phyloP scores from a whole-genome alignment of 2,888 invertebrate genomes.

The Hypena proboscidalis region DNA sequence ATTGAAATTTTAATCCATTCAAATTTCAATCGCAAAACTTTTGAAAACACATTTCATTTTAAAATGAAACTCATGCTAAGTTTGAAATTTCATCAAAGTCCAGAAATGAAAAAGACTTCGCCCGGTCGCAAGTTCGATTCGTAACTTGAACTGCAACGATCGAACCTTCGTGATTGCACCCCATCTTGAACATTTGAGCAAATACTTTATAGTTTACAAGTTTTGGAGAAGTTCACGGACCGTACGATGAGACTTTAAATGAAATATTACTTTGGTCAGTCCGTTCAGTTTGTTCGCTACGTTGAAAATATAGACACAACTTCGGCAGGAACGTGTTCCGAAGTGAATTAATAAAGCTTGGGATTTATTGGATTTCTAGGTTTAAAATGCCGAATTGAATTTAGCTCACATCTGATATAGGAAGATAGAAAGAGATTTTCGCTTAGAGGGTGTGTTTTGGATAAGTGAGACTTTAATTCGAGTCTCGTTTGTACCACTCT shows the following conservation, averaged over 20 bases:
- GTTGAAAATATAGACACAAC: too few relatives aligned
- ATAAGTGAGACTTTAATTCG: too few relatives aligned
- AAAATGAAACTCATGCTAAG: conserved; percentile 64
- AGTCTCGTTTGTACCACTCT: too few relatives aligned
- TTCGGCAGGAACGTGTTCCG: too few relatives aligned
- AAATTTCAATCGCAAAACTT: too few relatives aligned
- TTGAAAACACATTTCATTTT: conserved; percentile 27
- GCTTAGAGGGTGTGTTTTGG: too few relatives aligned
- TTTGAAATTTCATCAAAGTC: conserved; percentile 74
- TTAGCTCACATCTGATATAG: too few relatives aligned
- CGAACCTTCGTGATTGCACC: conserved; percentile 75
- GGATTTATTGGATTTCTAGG: too few relatives aligned
- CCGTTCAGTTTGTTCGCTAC: conserved; percentile 13
- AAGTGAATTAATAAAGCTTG: too few relatives aligned
- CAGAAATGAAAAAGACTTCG: conserved; percentile 62
- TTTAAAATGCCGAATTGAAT: not conserved
- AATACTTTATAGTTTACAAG: conserved; percentile 64
- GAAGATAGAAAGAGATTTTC: too few relatives aligned
- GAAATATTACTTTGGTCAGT: conserved; percentile 43
- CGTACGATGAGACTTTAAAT: conserved; percentile 44
- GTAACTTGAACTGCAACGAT: conserved; percentile 65
- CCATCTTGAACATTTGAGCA: conserved; percentile 64
- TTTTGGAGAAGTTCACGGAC: conserved; percentile 39
- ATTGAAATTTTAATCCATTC: too few relatives aligned
- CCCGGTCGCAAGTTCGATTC: conserved; percentile 68